phyloP scores from a whole-genome alignment of 2,113 vertebrate genomes.

The Hystrix brachyura region DNA sequence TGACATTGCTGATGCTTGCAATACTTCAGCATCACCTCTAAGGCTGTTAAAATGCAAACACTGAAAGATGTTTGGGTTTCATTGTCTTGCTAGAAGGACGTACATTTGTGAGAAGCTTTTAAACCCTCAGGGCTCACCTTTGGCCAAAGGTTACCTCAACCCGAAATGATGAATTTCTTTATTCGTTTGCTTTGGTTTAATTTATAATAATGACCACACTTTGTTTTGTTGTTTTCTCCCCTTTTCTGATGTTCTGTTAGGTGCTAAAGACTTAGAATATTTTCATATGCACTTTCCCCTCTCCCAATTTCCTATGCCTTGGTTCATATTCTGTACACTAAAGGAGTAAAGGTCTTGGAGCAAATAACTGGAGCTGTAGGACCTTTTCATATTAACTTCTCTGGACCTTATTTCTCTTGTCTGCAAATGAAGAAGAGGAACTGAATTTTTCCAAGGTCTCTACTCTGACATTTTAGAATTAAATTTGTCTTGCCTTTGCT shows the following conservation, averaged over 20 bases:
- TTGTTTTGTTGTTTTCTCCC: background rate
- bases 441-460: background rate
- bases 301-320: background rate
- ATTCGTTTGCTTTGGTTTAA: background rate
- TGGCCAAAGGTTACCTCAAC: background rate
- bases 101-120: conserved; percentile 30
- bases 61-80: conserved; percentile 33
- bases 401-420: background rate
- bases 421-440: background rate
- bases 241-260: background rate
- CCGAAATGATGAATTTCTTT: conserved; percentile 48
- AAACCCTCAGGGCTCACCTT: conserved; percentile 17
- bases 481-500: background rate
- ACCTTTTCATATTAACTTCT: background rate
- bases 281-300: background rate
- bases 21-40: conserved; percentile 33
- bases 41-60: conserved; percentile 30
- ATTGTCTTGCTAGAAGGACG: conserved; percentile 32
- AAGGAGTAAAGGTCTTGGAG: background rate
- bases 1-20: background rate
- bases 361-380: background rate
- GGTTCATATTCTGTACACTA: background rate
- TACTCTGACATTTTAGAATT: background rate
- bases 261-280: background rate
- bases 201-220: background rate